Percentiles rank a stretch among this genome's conserved stretches.
Conservation (phyloP, 2,797 vertebrate genomes). For the Catamblyrhynchus diadema region DNA sequence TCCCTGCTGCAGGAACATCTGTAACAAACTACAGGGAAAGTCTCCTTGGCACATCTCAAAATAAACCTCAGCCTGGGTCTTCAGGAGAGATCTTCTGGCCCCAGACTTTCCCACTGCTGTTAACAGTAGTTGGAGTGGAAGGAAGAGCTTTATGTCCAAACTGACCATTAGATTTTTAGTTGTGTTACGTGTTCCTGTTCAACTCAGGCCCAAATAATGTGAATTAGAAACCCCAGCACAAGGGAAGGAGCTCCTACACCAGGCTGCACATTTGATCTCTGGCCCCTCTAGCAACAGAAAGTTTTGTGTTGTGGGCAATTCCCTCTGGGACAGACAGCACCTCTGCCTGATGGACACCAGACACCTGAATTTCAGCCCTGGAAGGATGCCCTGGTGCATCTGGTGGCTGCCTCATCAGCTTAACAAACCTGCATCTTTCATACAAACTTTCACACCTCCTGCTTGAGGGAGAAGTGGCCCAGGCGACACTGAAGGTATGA, state of each 20-base stretch:
- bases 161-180: background rate
- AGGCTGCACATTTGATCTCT: background rate
- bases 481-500: background rate
- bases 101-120: background rate
- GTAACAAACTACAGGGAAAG: background rate
- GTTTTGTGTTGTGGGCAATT: background rate
- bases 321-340: background rate
- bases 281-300: background rate
- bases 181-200: background rate
- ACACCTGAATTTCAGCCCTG: background rate
- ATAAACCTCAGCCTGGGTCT: background rate
- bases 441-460: background rate
- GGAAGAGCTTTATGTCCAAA: background rate
- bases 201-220: background rate
- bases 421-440: background rate
- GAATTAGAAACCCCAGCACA: background rate
- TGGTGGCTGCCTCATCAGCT: background rate
- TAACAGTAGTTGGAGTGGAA: background rate
- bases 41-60: background rate
- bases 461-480: background rate
- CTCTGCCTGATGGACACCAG: background rate
- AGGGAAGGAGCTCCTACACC: background rate
- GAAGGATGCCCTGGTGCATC: background rate
- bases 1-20: constrained; percentile 13
- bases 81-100: background rate